Evolutionary conservation across 2,797 vertebrate species (phyloP).

Genomic region (Morelia viridis): DNA sequence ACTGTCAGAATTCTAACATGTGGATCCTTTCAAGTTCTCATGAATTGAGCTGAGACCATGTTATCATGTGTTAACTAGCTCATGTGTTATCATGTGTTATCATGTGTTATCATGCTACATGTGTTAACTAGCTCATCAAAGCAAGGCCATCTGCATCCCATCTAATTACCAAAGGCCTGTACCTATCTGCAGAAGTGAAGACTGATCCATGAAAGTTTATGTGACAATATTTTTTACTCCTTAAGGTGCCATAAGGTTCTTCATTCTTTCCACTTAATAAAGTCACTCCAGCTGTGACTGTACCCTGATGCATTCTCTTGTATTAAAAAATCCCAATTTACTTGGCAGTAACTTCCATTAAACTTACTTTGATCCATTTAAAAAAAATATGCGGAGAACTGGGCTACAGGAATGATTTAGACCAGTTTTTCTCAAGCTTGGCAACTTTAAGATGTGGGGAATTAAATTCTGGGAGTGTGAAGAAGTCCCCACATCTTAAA

Average conservation of each 20-base stretch:
- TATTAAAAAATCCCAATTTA: not conserved
- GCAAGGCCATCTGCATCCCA: not conserved
- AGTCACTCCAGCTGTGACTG: not conserved
- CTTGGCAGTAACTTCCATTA: not conserved
- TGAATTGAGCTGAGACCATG: not conserved
- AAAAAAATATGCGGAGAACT: not conserved
- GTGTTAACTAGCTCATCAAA: not conserved
- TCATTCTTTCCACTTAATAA: not conserved
- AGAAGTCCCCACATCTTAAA: not conserved
- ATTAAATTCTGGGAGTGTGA: not conserved
- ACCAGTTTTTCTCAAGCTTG: not conserved
- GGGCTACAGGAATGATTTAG: not conserved
- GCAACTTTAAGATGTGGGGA: not conserved
- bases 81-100: not conserved
- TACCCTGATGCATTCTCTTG: not conserved
- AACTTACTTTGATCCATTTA: not conserved
- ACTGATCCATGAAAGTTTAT: not conserved
- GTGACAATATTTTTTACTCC: not conserved
- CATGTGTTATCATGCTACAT: not conserved
- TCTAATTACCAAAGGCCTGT: not conserved
- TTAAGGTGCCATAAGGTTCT: not conserved
- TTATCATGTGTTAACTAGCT: not conserved
- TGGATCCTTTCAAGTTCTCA: not conserved
- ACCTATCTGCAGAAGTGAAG: not conserved
- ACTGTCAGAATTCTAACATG: not conserved